Percentiles rank a stretch among this genome's conserved stretches.
phyloP scores from a whole-genome alignment of 2,888 invertebrate genomes.

The Lagria hirta region DNA sequence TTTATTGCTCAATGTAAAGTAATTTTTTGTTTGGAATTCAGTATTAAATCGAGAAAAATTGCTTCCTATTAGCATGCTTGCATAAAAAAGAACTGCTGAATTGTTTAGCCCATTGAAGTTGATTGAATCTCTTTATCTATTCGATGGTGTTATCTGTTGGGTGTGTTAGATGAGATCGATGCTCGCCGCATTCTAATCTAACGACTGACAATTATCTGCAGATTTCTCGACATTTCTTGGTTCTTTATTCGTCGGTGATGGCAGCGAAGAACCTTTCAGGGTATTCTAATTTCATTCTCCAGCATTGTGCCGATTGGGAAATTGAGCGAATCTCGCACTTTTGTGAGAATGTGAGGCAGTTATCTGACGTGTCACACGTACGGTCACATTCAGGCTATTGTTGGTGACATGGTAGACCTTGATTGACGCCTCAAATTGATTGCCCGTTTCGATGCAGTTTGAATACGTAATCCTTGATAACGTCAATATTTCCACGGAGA shows the following conservation, averaged over 20 bases:
- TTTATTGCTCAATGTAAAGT: no score
- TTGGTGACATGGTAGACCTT: slow-evolving; percentile 29
- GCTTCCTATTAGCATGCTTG: no score
- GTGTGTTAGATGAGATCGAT: slow-evolving; percentile 24
- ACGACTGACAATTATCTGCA: slow-evolving; percentile 30
- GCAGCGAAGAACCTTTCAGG: slow-evolving; percentile 29
- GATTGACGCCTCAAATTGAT: slow-evolving; percentile 42
- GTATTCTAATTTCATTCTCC: slow-evolving; percentile 44
- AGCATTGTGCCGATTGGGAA: slow-evolving; percentile 42
- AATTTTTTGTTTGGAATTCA: no score
- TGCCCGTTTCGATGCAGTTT: slow-evolving; percentile 39
- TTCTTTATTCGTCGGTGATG: slow-evolving; percentile 25
- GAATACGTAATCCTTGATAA: slow-evolving; percentile 41
- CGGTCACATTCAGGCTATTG: slow-evolving; percentile 24
- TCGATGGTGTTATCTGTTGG: slow-evolving; percentile 19
- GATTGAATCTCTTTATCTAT: slow-evolving; percentile 19
- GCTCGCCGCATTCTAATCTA: slow-evolving; percentile 19
- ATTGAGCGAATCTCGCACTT: slow-evolving; percentile 39
- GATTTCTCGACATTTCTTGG: slow-evolving; percentile 27
- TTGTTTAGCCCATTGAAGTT: no score
- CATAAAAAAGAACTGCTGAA: no score
- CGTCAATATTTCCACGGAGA: slow-evolving; percentile 42
- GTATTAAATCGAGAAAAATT: no score
- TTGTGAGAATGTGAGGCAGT: slow-evolving; percentile 32
- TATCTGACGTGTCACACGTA: slow-evolving; percentile 1